A percentile compares a stretch with the other conserved stretches of the same genome.
phyloP scores from a whole-genome alignment of 2,113 vertebrate genomes.

The Aspiorhynchus laticeps region DNA sequence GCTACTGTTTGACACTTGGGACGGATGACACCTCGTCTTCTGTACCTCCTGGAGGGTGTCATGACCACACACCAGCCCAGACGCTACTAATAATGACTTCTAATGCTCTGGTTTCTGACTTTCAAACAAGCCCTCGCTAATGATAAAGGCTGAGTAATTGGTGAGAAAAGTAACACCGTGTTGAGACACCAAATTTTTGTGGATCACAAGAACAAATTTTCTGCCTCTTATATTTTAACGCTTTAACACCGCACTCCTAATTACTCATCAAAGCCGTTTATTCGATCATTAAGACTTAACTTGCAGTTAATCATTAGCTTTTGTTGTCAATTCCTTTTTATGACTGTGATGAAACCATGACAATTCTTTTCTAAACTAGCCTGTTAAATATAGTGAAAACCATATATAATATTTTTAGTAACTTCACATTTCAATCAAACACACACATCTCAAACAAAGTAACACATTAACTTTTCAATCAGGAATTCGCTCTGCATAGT shows the following conservation, averaged over 20 bases:
- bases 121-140: background rate
- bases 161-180: slow-evolving; percentile 9
- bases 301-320: slow-evolving; percentile 43
- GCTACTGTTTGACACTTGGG: slow-evolving; percentile 39
- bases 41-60: slow-evolving; percentile 31
- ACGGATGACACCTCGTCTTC: slow-evolving; percentile 14
- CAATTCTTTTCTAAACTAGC: background rate
- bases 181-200: background rate
- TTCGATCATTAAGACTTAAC: slow-evolving; percentile 37
- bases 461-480: slow-evolving; percentile 53
- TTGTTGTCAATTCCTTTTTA: slow-evolving; percentile 24
- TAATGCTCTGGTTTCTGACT: background rate
- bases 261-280: slow-evolving; percentile 42
- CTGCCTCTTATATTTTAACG: slow-evolving; percentile 24
- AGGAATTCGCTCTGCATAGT: slow-evolving; percentile 32
- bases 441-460: slow-evolving; percentile 40
- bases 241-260: slow-evolving; percentile 40
- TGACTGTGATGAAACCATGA: background rate
- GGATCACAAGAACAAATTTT: background rate
- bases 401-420: slow-evolving; percentile 12
- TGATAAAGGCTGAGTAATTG: background rate
- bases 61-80: slow-evolving; percentile 11
- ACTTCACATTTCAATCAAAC: background rate
- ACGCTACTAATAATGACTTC: slow-evolving; percentile 8
- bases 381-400: slow-evolving; percentile 23